These are phyloP conservation scores for Octopus sinensis DNA, from an alignment of 1,140 invertebrate species.

Conservation along the genomic window DNA sequence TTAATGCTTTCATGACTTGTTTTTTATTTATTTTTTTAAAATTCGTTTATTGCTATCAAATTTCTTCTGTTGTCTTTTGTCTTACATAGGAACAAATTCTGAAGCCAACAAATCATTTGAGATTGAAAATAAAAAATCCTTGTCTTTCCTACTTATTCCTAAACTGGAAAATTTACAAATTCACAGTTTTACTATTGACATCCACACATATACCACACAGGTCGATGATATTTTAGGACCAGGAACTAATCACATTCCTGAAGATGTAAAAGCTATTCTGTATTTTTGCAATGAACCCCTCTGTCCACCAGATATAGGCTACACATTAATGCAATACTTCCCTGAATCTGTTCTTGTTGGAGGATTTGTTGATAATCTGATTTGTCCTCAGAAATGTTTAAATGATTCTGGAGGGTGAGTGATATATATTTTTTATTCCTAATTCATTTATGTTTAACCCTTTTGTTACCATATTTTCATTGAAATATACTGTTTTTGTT, in stretches of 20 bases:
- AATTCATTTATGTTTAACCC: no score
- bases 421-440: not conserved
- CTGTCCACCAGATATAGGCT: slow-evolving; percentile 31
- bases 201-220: slow-evolving; percentile 18
- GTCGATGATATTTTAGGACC: slow-evolving; percentile 15
- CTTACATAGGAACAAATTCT: slow-evolving; percentile 24
- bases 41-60: no score
- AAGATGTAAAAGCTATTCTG: slow-evolving; percentile 30
- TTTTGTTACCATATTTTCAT: no score
- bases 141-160: slow-evolving; percentile 30
- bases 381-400: slow-evolving; percentile 15
- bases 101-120: slow-evolving; percentile 23
- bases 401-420: slow-evolving; percentile 16
- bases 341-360: slow-evolving; percentile 27
- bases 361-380: slow-evolving; percentile 35
- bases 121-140: slow-evolving; percentile 22
- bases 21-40: no score
- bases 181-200: slow-evolving; percentile 24
- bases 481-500: no score
- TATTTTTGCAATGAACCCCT: slow-evolving; percentile 31
- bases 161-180: slow-evolving; percentile 28
- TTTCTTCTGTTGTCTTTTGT: not conserved
- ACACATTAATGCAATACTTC: slow-evolving; percentile 26
- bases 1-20: no score
- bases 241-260: slow-evolving; percentile 12